Evolutionary conservation across 2,113 vertebrate species (phyloP).

Genomic region (Serilophus lunatus): DNA sequence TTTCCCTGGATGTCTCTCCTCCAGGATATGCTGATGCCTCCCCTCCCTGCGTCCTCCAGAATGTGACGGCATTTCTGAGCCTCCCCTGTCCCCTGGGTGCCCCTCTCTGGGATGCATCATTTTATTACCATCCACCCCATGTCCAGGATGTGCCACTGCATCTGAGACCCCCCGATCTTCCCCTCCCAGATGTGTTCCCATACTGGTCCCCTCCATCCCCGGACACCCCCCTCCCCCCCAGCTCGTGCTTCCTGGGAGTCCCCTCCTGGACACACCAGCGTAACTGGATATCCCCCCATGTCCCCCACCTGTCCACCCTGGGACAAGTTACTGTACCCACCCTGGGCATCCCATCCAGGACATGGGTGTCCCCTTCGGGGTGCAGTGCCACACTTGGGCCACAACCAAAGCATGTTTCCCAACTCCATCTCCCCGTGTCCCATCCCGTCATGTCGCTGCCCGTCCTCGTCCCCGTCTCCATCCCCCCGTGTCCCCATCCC

Average conservation of each 20-base stretch:
- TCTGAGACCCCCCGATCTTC: background rate
- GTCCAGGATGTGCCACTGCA: background rate
- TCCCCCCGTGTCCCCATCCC: background rate
- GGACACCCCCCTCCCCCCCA: background rate
- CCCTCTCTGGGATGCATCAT: background rate
- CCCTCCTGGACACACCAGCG: background rate
- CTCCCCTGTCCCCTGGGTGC: background rate
- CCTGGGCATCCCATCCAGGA: background rate
- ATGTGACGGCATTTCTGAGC: background rate
- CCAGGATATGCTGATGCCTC: background rate
- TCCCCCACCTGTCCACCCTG: background rate
- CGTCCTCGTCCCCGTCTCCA: fast-evolving
- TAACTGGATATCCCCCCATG: background rate
- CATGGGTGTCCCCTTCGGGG: background rate
- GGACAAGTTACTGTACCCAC: background rate
- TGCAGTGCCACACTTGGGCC: background rate
- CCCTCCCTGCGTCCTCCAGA: background rate
- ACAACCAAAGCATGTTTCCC: background rate
- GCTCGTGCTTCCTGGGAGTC: background rate
- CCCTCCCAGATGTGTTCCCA: background rate
- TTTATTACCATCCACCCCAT: background rate
- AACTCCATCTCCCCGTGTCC: background rate
- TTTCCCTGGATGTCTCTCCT: background rate
- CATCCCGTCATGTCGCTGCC: background rate
- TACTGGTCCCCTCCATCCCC: background rate